Conservation (phyloP, 1,140 invertebrate species). For the Sycobia sp. region DNA sequence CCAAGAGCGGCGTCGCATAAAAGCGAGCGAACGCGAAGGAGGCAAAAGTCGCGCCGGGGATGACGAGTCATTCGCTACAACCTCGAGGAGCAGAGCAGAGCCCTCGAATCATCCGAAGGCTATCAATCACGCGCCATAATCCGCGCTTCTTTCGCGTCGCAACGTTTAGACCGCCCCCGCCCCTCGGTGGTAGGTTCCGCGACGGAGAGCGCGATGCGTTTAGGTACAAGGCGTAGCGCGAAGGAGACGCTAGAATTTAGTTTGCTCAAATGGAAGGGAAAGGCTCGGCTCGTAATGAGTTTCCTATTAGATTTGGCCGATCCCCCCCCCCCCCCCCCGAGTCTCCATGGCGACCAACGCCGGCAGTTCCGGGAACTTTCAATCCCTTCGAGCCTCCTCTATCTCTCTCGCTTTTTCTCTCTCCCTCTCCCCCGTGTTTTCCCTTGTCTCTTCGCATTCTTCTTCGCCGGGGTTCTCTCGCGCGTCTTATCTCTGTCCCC, state of each 20-base stretch:
- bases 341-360: slow-evolving; percentile 48
- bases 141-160: slow-evolving; percentile 11
- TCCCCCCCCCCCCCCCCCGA: too few species aligned
- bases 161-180: slow-evolving; percentile 19
- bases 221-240: neutral
- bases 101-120: neutral
- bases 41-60: neutral
- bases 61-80: too few species aligned
- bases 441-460: too few species aligned
- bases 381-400: slow-evolving; percentile 37
- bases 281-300: slow-evolving; percentile 55
- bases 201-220: too few species aligned
- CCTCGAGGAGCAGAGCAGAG: neutral
- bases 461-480: too few species aligned
- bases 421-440: too few species aligned
- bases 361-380: slow-evolving; percentile 41
- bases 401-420: slow-evolving; percentile 17
- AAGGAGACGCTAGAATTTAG: slow-evolving; percentile 47
- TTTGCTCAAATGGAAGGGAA: slow-evolving; percentile 54
- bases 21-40: neutral
- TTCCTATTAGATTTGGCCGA: slow-evolving; percentile 60
- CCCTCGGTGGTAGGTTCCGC: neutral
- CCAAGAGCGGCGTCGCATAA: too few species aligned
- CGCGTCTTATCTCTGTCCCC: too few species aligned
- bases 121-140: slow-evolving; percentile 21